Base-by-base conservation (phyloP, 2,888 invertebrate species). In the Hypsopygia costalis region DNA sequence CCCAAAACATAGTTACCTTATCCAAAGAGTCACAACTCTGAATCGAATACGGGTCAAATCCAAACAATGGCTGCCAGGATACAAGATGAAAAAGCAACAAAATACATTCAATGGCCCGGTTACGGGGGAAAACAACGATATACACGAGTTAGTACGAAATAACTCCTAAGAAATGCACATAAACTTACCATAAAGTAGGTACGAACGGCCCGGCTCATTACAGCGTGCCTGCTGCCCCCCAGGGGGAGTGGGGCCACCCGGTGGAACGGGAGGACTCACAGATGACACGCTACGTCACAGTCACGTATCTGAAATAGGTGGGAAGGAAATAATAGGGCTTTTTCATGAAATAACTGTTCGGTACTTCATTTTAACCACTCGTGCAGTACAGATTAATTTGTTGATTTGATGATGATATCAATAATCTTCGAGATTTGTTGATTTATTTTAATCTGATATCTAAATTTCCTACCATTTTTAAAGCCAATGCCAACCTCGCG, bases 151-250 rank as follows among this genome's bases (percentile, higher is more conserved):
- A 33, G 30, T 37, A 30, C 36, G 33, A 31, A 31, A 31, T 38
- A 25, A 16, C 27, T 34, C 39, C 7, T 27, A 33, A 39, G 16
- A 39, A 39, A 39, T 39, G 39, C 33, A 39, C 39, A 39, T 39
- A 39, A 39, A 39, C 12, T 39, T 34, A 33, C 33, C 39, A 39
- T 39, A 39, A 33, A 39, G 39, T 11, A 31, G 11, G 12, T 32
- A 27, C 27, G 33, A 27, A 11, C 36, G 32, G 32, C n/a, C 30
- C 30, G 20, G 33, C 27, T 39, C 28, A 33, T 39, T 39, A 33
- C 33, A 27, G 16, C 7, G 25, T 16, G 16, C 16, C 16, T 16
- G 16, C 16, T 4, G n/a, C 25, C 25, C 25, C 21, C 25, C 25
- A 6, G 25, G 25, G 25, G 25, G 25, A 16, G 16, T 2, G 16